Evolutionary conservation across 2,888 invertebrate genomes (phyloP), one percentile per base, ranked within the genome.

Genomic region (Didymodactylos carnosus): DNA sequence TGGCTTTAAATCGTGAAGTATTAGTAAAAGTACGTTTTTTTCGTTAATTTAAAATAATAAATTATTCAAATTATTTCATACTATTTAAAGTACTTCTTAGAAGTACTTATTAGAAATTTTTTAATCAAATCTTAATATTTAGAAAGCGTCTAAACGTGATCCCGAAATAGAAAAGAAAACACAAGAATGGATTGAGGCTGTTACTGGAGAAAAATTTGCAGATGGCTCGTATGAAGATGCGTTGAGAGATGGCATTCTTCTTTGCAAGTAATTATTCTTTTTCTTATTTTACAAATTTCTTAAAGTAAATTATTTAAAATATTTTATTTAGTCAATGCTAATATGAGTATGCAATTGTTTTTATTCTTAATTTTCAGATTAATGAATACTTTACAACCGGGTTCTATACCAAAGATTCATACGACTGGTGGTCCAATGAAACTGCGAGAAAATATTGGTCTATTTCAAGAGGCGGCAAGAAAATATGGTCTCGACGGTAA

Each of bases 401-500:
- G 92, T 25, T 91, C 91, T 0, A 90, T 97, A 6, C 94, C 94
- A 84, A 95, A 94, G 84, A 94, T 98, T 78, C 94, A 95, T 84
- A 90, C 89, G 79, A 94, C 94, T 80, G 95, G 95, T 78, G 94
- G 94, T 81, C 82, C 82, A 70, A 98, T 98, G 86, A 95, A 95
- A 81, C 87, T 97, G 80, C 98, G 98, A 95, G 97, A 99, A 85
- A 98, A 98, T 83, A 90, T 98, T 80, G 83, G 83, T 53, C 80
- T 83, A 43, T 98, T 97, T 87, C 93, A 71, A 41, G 43, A 29
- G 19, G 94, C 91, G 0, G 89, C 90, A 76, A 94, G 93, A 85
- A 89, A 90, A 78, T 98, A 94, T 84, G 98, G 98, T 51, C 91
- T 99, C 1, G 92, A 94, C 14, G 91, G 94, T 81, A 92, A 94